phyloP scores from a whole-genome alignment of 2,113 vertebrate genomes.

The Cnemophilus loriae region DNA sequence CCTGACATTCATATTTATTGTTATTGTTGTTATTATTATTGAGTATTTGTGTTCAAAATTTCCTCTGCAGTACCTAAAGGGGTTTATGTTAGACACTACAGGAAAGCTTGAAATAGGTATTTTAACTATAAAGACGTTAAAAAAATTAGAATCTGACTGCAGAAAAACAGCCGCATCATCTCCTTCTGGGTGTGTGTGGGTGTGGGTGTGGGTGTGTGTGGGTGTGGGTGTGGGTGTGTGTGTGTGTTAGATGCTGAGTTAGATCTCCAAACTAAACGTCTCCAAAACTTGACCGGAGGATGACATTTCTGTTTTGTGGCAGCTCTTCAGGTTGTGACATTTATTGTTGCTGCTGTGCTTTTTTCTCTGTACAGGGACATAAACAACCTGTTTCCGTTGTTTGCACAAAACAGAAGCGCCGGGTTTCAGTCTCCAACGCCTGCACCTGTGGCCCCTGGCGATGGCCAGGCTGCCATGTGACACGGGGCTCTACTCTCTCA shows the following conservation, averaged over 20 bases:
- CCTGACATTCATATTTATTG: not conserved
- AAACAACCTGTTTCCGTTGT: not conserved
- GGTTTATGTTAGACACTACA: not conserved
- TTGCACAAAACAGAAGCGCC: not conserved
- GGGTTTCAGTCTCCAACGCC: fast-evolving
- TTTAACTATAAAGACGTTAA: not conserved
- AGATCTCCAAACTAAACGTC: not conserved
- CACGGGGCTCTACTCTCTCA: not conserved
- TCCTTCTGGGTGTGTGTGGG: not conserved
- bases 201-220: not conserved
- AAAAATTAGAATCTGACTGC: not conserved
- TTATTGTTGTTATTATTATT: not conserved
- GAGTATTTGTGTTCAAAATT: not conserved
- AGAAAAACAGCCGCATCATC: not conserved
- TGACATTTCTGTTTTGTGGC: not conserved
- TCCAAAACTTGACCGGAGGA: not conserved
- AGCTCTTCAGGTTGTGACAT: not conserved
- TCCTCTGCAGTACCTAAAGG: not conserved
- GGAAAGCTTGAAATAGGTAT: not conserved
- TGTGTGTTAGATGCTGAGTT: not conserved
- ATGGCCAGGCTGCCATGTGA: not conserved
- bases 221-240: too few relatives aligned
- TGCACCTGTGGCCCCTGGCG: fast-evolving
- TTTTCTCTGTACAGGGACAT: not conserved
- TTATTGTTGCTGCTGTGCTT: not conserved